These are phyloP conservation scores for Hydra vulgaris DNA, from an alignment of 30 jellyfish, hydroid and myxozoan genomes.

Conservation along the genomic window DNA sequence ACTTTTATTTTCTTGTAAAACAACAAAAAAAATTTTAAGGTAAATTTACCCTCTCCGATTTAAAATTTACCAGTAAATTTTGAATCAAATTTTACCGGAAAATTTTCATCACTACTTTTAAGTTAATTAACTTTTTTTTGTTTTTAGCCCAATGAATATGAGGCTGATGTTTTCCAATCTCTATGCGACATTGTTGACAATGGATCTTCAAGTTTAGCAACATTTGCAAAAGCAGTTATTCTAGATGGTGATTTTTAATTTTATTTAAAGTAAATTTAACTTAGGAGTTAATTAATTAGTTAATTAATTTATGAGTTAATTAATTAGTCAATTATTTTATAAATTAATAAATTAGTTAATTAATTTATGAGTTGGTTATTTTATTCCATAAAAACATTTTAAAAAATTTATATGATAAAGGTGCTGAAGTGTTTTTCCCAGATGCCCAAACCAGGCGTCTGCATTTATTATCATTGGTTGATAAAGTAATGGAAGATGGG, in stretches of 20 bases:
- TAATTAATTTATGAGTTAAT: too few species aligned
- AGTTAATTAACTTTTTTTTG: too few species aligned
- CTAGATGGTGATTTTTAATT: slow-evolving; percentile 46
- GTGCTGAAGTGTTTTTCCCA: slow-evolving; percentile 89
- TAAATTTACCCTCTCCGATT: too few species aligned
- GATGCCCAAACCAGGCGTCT: slow-evolving; percentile 71
- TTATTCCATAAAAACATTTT: too few species aligned
- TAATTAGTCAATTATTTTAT: too few species aligned
- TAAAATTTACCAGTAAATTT: too few species aligned
- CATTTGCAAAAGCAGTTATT: slow-evolving; percentile 53
- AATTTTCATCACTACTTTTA: too few species aligned
- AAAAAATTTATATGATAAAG: slow-evolving; percentile 23
- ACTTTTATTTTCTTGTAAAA: too few species aligned
- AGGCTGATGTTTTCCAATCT: slow-evolving; percentile 52
- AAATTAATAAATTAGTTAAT: too few species aligned
- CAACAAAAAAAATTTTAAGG: too few species aligned
- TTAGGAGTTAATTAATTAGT: background rate
- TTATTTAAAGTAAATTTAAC: background rate
- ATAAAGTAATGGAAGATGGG: slow-evolving; percentile 71
- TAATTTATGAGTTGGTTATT: too few species aligned
- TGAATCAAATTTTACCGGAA: too few species aligned
- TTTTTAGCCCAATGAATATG: slow-evolving; percentile 18
- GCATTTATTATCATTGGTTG: slow-evolving; percentile 66
- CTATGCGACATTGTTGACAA: slow-evolving; percentile 78
- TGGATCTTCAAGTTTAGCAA: slow-evolving; percentile 31